phyloP scores from a whole-genome alignment of 2,113 vertebrate genomes.

The Elachura formosa region DNA sequence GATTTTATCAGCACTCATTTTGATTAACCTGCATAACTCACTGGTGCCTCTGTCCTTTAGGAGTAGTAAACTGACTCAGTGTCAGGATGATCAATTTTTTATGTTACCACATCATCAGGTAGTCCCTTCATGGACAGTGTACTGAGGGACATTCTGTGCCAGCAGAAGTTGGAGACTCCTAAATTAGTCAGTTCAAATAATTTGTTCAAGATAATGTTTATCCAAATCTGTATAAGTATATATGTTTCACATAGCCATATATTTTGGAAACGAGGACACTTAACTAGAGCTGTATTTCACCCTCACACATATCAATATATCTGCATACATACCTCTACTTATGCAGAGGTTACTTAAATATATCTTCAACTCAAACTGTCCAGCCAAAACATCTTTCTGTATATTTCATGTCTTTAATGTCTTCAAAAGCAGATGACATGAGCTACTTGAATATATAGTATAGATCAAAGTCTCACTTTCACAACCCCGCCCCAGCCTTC shows the following conservation, averaged over 20 bases:
- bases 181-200: not conserved
- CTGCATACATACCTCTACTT: not conserved
- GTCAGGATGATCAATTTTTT: not conserved
- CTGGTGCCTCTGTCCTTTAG: not conserved
- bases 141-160: not conserved
- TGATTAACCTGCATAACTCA: constrained; percentile 19
- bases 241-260: accelerated
- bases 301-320: not conserved
- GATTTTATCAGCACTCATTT: constrained; percentile 40
- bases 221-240: not conserved
- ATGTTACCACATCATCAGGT: not conserved
- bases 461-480: not conserved
- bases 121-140: not conserved
- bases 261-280: not conserved
- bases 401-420: not conserved
- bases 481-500: not conserved
- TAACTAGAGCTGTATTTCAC: not conserved
- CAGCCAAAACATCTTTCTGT: not conserved
- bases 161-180: not conserved
- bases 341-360: not conserved
- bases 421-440: not conserved
- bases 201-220: not conserved
- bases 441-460: not conserved
- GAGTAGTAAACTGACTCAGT: not conserved
- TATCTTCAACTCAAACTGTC: not conserved